Evolutionary conservation across 2,113 vertebrate genomes (phyloP), one percentile per base, ranked within the genome.

Genomic region (Polyodon spathula): DNA sequence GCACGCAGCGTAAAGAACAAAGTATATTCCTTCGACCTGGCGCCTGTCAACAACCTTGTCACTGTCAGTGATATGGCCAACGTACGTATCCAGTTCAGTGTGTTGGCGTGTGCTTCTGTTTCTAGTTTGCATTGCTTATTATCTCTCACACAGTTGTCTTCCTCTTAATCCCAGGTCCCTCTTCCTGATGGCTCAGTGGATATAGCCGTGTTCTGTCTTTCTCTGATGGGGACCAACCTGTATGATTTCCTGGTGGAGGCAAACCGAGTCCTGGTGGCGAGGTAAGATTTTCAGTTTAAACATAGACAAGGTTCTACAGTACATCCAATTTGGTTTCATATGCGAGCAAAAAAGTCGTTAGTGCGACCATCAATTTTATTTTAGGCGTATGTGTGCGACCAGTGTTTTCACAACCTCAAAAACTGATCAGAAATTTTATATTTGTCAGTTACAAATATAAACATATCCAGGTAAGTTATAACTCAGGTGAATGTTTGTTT

Each of bases 221-320:
- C 95, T 0, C 83, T 98, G 65, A 98, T 98, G 95, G 94, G 94
- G 56, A 97, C 91, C 60, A 97, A 98, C 68, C 84, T 96, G 61
- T 63, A 66, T 11, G 94, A 97, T 66, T 97, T 97, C 66, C 74
- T 98, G 2, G 76, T 70, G 6, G 95, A 98, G 70, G 93, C 95
- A 60, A 95, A 89, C 72, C 81, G 95, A 0, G 90, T 97, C n/a
- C 78, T 98, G 59, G 90, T 84, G 61, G 74, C 50, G 44, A 81
- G 90, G 95, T 98, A 81, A 80, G 52, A 10, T 27, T 27, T 27
- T 27, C 27, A 27, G 27, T 2, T 27, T 1, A 27, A 27, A 27
- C 27, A 27, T 27, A 27, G 27, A 27, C 27, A 27, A 3, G 27
- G 27, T 3, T 27, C 27, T 27, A 27, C 27, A 27, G 27, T 27